phyloP scores from a whole-genome alignment of 2,888 invertebrate genomes.

The Acheta domesticus region DNA sequence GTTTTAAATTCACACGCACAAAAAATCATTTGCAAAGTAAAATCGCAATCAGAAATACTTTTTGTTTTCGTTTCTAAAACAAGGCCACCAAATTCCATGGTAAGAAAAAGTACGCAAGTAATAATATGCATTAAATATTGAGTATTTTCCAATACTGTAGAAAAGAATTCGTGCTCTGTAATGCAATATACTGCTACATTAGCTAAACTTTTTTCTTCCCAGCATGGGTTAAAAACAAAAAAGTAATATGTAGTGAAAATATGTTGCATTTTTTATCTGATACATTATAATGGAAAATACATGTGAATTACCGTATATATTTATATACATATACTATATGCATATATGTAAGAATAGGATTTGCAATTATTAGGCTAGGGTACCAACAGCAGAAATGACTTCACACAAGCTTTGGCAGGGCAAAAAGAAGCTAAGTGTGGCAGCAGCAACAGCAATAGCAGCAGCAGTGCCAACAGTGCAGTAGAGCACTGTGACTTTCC shows the following conservation, averaged over 20 bases:
- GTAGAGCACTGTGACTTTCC: background rate
- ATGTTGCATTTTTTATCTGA: background rate
- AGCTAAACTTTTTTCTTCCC: background rate
- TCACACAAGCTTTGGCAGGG: background rate
- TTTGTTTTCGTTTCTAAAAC: too few relatives aligned
- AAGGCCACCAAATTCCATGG: background rate
- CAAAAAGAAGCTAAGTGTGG: background rate
- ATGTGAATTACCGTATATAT: background rate
- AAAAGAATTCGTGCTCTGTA: background rate
- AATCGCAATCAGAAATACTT: too few relatives aligned
- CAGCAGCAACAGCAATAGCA: background rate
- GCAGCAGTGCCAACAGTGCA: too few relatives aligned
- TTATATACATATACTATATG: slow-evolving; percentile 3
- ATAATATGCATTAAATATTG: background rate
- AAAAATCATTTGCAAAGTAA: too few relatives aligned
- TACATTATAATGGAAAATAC: background rate
- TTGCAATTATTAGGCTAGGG: background rate
- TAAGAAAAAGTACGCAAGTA: background rate
- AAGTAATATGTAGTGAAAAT: background rate
- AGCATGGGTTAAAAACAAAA: background rate
- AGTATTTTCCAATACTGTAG: background rate
- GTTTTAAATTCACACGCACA: too few relatives aligned
- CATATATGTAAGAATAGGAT: background rate
- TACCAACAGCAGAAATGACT: background rate
- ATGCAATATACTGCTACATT: background rate